Base-by-base conservation (phyloP, 2,888 invertebrate genomes). In the Sarcophaga variegata region DNA sequence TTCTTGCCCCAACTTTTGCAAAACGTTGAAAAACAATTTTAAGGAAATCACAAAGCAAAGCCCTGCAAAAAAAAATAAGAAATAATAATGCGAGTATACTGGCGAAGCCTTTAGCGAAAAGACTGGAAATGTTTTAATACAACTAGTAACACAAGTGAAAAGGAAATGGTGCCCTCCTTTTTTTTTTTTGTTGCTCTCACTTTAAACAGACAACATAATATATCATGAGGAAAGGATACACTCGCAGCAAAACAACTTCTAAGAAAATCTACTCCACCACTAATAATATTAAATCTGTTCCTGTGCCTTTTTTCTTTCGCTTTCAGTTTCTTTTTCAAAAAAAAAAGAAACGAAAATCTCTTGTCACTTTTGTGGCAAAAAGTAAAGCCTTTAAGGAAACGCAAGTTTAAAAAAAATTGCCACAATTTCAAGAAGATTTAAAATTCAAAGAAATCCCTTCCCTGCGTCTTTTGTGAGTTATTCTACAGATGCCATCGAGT, bases 321-420 rank as follows among this genome's bases (percentile, higher is more conserved):
- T 14, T 62, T 22, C 22, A 11, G 70, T 45, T 49, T 45, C 22
- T 49, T 20, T 62, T 78, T 63, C 54, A 54, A 27, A 37, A 37
- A 20, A 76, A 66, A 66, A 37, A 27, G 5, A 25, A 25, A 12
- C 70, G 45, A 74, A 76, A 59, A 70, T 71, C 69, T 62, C 49
- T 74, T 80, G 80, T 82, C 47, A 60, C 54, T 79, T 62, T 12
- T 60, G 45, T 17, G 59, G 49, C n/a, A n/a, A 60, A 47, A 76
- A 20, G 25, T 37, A 37, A 60, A 74, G 59, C 71, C 60, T 49
- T 37, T 75, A 69, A 80, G 81, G 80, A 85, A 69, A 81, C 45
- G 81, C 25, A 85, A 88, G 85, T 83, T 81, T 27, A 74, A 74
- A 88, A 85, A 10, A 37, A 37, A 37, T 37, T 37, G 37, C 37